Conservation (phyloP, 2,888 invertebrate genomes). For the Cryptocephalus primarius region DNA sequence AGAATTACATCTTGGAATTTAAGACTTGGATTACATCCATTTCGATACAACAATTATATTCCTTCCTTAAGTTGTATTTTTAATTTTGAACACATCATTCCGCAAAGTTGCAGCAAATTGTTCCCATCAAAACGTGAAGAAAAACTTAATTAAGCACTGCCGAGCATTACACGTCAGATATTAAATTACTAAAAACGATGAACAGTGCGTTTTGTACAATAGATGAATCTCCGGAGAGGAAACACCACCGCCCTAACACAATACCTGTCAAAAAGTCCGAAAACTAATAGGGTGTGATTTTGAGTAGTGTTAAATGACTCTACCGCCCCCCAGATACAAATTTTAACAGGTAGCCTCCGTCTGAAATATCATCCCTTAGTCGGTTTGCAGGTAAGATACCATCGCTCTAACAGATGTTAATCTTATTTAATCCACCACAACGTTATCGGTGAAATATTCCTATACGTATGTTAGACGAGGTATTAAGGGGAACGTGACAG, state of each 20-base stretch:
- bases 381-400: not conserved
- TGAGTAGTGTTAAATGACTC: constrained; percentile 16
- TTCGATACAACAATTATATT: too few species aligned
- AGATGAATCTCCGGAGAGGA: constrained; percentile 6
- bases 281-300: constrained; percentile 15
- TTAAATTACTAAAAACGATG: not conserved
- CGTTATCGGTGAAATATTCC: too few species aligned
- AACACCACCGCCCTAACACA: constrained; percentile 17
- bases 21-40: too few species aligned
- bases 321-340: constrained; percentile 16
- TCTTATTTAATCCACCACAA: not conserved
- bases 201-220: not conserved
- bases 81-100: too few species aligned
- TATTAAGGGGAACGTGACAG: too few species aligned
- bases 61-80: too few species aligned
- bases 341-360: constrained; percentile 20
- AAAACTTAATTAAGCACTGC: too few species aligned
- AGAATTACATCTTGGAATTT: too few species aligned
- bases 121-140: too few species aligned
- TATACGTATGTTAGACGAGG: too few species aligned
- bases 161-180: not conserved
- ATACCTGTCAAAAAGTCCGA: constrained; percentile 15
- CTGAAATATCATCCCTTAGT: constrained; percentile 19
- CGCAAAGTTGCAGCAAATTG: too few species aligned
- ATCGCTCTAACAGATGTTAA: constrained; percentile 8